These are phyloP conservation scores for Puntigrus tetrazona DNA, from an alignment of 2,113 vertebrate species.

Conservation along the genomic window DNA sequence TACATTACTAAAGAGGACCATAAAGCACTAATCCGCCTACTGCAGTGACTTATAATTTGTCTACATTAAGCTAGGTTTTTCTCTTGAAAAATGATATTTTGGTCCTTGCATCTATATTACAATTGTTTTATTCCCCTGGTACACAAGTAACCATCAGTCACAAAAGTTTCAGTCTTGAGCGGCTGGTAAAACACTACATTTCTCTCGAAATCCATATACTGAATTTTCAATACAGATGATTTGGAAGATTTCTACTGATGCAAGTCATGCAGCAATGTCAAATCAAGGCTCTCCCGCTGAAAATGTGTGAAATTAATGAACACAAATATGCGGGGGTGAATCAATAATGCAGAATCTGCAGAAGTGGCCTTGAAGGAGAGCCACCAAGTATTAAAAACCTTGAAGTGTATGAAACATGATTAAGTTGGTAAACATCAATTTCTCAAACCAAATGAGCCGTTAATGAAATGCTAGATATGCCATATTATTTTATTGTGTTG, in stretches of 20 bases:
- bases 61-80: neutral
- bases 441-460: slow-evolving; percentile 5
- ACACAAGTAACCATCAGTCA: neutral
- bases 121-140: neutral
- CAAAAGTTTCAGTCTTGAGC: neutral
- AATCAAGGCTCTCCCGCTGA: neutral
- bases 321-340: neutral
- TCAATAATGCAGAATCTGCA: neutral
- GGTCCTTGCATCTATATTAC: neutral
- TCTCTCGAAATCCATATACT: neutral
- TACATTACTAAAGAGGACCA: slow-evolving; percentile 19
- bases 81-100: neutral
- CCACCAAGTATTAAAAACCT: neutral
- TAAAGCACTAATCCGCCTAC: neutral
- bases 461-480: neutral
- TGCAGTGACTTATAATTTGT: neutral
- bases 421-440: slow-evolving; percentile 1
- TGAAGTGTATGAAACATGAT: slow-evolving; percentile 4
- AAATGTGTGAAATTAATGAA: neutral
- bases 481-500: neutral
- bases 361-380: neutral
- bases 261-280: neutral
- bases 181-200: neutral
- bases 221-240: neutral
- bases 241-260: neutral